Evolutionary conservation across 2,113 vertebrate species (phyloP).

Genomic region (Anguilla japonica): DNA sequence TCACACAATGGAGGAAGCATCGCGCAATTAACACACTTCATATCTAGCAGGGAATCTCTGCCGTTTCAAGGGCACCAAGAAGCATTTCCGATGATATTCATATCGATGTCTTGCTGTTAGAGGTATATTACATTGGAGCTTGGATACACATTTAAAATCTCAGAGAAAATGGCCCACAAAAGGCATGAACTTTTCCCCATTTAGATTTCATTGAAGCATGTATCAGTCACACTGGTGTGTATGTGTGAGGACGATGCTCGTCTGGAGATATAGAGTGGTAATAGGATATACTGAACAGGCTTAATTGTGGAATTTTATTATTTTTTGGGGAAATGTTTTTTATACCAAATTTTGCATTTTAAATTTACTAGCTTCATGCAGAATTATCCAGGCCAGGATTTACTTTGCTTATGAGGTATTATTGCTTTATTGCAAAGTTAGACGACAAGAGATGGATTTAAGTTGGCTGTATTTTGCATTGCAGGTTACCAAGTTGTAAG

Average conservation of each 20-base stretch:
- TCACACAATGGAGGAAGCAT: background rate
- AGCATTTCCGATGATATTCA: background rate
- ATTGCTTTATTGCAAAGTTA: background rate
- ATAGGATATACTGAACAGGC: no score
- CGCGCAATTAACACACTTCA: background rate
- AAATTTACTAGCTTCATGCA: no score
- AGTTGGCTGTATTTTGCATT: background rate
- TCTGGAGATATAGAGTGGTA: no score
- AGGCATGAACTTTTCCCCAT: background rate
- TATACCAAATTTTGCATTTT: no score
- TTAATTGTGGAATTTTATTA: no score
- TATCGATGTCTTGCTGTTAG: background rate
- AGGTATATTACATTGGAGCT: background rate
- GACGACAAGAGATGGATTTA: background rate
- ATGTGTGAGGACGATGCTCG: background rate
- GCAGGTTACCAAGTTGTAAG: background rate
- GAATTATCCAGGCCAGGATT: background rate
- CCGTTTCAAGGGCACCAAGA: conserved; percentile 2
- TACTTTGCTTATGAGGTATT: background rate
- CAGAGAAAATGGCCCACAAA: background rate
- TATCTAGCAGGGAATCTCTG: background rate
- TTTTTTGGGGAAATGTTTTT: no score
- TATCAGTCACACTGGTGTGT: background rate
- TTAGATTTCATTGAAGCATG: background rate
- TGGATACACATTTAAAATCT: background rate